These are phyloP conservation scores for Syrrhaptes paradoxus DNA, from an alignment of 2,113 vertebrate genomes.

Conservation along the genomic window DNA sequence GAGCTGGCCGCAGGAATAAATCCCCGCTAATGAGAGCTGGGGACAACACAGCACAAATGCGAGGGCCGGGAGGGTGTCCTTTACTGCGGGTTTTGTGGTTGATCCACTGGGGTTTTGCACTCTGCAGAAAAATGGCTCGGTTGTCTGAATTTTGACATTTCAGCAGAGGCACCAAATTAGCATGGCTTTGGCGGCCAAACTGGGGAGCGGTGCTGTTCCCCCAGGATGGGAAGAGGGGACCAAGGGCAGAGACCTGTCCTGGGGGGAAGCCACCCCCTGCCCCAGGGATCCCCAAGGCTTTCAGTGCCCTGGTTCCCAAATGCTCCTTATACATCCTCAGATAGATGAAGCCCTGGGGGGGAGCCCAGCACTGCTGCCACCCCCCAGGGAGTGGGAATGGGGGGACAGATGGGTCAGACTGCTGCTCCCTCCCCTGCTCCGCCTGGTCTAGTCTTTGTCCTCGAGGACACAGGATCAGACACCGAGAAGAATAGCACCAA, in stretches of 20 bases:
- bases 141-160: background rate
- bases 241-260: rapidly evolving
- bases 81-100: background rate
- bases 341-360: background rate
- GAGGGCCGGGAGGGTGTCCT: background rate
- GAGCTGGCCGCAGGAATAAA: background rate
- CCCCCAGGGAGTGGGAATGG: rapidly evolving
- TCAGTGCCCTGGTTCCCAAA: background rate
- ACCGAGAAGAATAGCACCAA: constrained; percentile 8
- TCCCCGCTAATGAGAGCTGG: background rate
- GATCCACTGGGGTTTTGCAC: background rate
- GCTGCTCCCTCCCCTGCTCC: background rate
- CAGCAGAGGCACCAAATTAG: background rate
- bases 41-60: background rate
- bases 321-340: background rate
- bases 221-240: background rate
- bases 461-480: background rate
- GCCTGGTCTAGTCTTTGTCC: background rate
- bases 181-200: background rate
- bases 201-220: background rate
- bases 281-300: background rate
- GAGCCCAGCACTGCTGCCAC: background rate
- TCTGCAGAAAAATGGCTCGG: background rate
- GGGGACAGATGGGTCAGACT: background rate
- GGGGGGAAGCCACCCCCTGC: background rate